These are phyloP conservation scores for Acrocera orbiculus DNA, from an alignment of 2,888 invertebrate species.

Conservation along the genomic window DNA sequence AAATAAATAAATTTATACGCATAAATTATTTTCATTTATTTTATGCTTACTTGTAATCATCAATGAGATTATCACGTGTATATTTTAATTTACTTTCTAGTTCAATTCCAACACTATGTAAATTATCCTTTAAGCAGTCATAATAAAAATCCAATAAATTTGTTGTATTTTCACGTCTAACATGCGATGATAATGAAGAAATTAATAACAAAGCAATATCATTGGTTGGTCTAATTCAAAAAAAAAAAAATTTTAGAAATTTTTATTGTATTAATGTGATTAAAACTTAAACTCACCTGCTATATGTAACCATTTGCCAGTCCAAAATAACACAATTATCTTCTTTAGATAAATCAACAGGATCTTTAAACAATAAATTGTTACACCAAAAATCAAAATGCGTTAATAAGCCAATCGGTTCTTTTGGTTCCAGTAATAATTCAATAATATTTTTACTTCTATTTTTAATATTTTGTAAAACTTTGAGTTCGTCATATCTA, in stretches of 20 bases:
- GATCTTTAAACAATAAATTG: constrained; percentile 49
- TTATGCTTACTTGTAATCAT: constrained; percentile 32
- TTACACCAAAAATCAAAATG: constrained; percentile 77
- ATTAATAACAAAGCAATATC: constrained; percentile 55
- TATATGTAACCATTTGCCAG: constrained; percentile 73
- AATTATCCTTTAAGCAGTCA: constrained; percentile 41
- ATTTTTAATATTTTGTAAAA: too few relatives aligned
- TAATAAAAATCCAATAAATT: constrained; percentile 53
- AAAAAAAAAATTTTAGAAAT: constrained; percentile 6
- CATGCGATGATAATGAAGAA: constrained; percentile 53
- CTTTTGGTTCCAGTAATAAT: too few relatives aligned
- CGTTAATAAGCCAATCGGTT: too few relatives aligned
- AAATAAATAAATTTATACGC: not conserved
- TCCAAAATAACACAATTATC: constrained; percentile 53
- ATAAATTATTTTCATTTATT: not conserved
- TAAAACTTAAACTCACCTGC: constrained; percentile 25
- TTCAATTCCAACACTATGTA: constrained; percentile 43
- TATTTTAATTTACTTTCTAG: constrained; percentile 38
- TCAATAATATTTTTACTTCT: too few relatives aligned
- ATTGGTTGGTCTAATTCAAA: constrained; percentile 52
- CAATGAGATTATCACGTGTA: constrained; percentile 34
- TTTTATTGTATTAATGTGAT: not conserved
- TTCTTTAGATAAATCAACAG: constrained; percentile 23
- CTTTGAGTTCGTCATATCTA: too few relatives aligned
- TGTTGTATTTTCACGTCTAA: constrained; percentile 45